Evolutionary conservation across 2,888 invertebrate species (phyloP).

Genomic region (Cephus runcator): DNA sequence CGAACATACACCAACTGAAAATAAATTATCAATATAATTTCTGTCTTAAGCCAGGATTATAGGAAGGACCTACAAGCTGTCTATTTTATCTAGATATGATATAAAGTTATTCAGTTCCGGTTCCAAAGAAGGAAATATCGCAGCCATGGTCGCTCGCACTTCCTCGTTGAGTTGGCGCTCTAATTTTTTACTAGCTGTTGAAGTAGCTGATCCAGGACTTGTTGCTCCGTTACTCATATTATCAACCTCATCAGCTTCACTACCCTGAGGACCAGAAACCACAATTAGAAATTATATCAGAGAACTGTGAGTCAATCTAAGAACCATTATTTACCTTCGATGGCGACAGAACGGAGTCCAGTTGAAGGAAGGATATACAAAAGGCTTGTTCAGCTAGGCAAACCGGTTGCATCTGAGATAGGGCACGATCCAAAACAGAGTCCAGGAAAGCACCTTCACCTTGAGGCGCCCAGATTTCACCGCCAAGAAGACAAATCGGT

Average conservation of each 20-base stretch:
- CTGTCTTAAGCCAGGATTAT: slow-evolving; percentile 8
- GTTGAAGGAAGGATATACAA: slow-evolving; percentile 90
- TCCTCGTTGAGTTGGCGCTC: slow-evolving; percentile 82
- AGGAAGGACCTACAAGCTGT: slow-evolving; percentile 82
- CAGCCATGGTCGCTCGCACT: slow-evolving; percentile 86
- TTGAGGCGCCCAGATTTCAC: slow-evolving; percentile 57
- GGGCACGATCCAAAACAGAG: slow-evolving; percentile 82
- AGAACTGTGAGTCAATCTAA: slow-evolving; percentile 14
- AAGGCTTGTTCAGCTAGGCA: slow-evolving; percentile 96
- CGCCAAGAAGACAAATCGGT: slow-evolving; percentile 57
- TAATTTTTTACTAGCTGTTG: slow-evolving; percentile 68
- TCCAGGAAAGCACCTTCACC: slow-evolving; percentile 66
- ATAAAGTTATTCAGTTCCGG: slow-evolving; percentile 88
- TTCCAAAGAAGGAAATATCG: slow-evolving; percentile 90
- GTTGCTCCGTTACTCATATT: slow-evolving; percentile 49
- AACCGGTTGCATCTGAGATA: slow-evolving; percentile 89
- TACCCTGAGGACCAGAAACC: slow-evolving; percentile 17
- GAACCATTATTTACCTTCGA: slow-evolving; percentile 40
- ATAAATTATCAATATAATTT: slow-evolving; percentile 54
- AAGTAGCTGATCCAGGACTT: slow-evolving; percentile 56
- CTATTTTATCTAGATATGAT: slow-evolving; percentile 85
- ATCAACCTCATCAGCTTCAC: slow-evolving; percentile 52
- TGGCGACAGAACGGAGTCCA: slow-evolving; percentile 69
- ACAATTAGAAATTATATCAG: slow-evolving; percentile 11
- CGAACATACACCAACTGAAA: slow-evolving; percentile 90